Conservation (phyloP, 2,888 invertebrate genomes). For the Lasioglossum lativentre region DNA sequence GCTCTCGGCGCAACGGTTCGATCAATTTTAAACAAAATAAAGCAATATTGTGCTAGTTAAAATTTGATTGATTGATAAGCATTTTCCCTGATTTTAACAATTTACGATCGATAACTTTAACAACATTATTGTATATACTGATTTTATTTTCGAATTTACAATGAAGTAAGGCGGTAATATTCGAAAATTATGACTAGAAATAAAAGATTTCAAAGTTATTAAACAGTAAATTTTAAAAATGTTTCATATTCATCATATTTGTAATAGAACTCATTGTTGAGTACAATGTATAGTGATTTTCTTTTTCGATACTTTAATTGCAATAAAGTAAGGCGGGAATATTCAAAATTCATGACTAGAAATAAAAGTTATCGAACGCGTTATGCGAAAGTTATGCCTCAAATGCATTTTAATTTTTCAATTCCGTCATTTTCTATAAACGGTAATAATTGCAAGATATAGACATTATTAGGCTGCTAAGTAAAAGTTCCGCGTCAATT, state of each 20-base stretch:
- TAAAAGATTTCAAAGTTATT: not conserved
- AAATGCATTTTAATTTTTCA: not conserved
- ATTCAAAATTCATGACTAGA: no score
- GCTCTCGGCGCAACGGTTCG: no score
- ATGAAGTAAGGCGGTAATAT: not conserved
- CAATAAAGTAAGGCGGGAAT: not conserved
- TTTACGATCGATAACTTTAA: no score
- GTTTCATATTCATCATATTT: not conserved
- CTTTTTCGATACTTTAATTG: not conserved
- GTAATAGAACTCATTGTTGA: not conserved
- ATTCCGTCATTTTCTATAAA: not conserved
- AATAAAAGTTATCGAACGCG: no score
- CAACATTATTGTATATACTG: not conserved
- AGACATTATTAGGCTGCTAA: not conserved
- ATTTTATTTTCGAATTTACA: not conserved
- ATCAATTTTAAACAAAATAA: no score
- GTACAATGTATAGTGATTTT: not conserved
- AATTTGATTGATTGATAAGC: no score
- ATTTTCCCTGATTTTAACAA: no score
- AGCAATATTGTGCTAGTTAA: no score
- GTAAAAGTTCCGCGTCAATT: not conserved
- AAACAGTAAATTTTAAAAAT: not conserved
- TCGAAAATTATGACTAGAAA: not conserved
- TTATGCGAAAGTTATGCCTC: not conserved
- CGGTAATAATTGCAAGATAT: not conserved